Percentiles rank a stretch among this genome's conserved stretches.
phyloP scores from a whole-genome alignment of 2,113 vertebrate genomes.

The Silurus asotus region DNA sequence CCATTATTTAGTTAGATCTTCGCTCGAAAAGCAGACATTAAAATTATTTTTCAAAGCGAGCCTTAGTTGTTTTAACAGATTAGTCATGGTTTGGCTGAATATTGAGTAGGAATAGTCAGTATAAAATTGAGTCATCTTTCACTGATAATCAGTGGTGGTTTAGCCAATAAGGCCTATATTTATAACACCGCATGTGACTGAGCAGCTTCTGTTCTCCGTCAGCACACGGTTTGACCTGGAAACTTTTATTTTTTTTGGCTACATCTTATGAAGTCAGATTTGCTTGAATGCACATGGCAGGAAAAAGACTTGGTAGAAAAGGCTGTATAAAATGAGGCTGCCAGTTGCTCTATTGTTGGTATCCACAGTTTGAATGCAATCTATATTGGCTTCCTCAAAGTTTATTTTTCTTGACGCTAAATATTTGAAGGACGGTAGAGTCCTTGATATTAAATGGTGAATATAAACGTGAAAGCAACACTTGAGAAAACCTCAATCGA shows the following conservation, averaged over 20 bases:
- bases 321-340: not conserved
- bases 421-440: not conserved
- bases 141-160: not conserved
- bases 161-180: not conserved
- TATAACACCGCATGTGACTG: not conserved
- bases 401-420: not conserved
- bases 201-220: not conserved
- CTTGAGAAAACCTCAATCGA: not conserved
- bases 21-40: not conserved
- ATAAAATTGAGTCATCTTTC: too few species aligned
- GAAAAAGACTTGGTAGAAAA: not conserved
- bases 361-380: not conserved
- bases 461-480: not conserved
- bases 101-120: too few species aligned
- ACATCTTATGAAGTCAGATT: not conserved
- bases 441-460: not conserved
- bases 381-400: not conserved
- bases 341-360: not conserved
- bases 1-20: not conserved
- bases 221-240: not conserved
- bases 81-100: not conserved
- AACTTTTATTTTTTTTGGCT: not conserved
- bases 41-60: too few species aligned
- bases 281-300: not conserved
- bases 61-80: not conserved